phyloP scores from a whole-genome alignment of 2,888 invertebrate genomes.

The Antheraea yamamai region DNA sequence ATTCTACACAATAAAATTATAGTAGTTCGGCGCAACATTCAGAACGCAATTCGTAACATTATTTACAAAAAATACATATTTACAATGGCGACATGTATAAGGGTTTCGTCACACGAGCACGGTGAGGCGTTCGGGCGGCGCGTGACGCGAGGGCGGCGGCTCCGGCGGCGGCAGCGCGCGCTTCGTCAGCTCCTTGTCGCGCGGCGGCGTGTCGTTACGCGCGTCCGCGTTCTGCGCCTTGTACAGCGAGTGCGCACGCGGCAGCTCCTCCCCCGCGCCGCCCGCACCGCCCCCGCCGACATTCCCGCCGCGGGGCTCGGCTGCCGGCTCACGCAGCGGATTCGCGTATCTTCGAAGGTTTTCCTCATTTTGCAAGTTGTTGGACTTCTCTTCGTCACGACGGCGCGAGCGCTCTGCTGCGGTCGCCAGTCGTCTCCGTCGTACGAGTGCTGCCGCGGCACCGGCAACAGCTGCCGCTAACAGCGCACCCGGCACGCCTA shows the following conservation, averaged over 20 bases:
- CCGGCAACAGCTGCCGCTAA: constrained; percentile 40
- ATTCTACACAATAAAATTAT: constrained; percentile 36
- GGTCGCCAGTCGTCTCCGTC: constrained; percentile 53
- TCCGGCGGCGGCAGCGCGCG: constrained; percentile 81
- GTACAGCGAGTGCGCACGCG: constrained; percentile 86
- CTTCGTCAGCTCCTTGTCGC: constrained; percentile 90
- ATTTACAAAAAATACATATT: constrained; percentile 75
- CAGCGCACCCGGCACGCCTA: constrained; percentile 39
- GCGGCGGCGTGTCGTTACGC: constrained; percentile 90
- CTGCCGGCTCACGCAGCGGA: constrained; percentile 85
- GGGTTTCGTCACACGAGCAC: constrained; percentile 61
- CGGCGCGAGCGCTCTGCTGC: constrained; percentile 84
- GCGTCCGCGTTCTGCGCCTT: constrained; percentile 93
- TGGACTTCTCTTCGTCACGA: constrained; percentile 93
- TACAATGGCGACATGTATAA: constrained; percentile 45
- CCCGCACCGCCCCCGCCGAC: constrained; percentile 61
- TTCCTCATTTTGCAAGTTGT: constrained; percentile 95
- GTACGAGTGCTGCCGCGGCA: constrained; percentile 62
- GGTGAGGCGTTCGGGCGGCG: constrained; percentile 68
- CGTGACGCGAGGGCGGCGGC: constrained; percentile 50
- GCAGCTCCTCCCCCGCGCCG: constrained; percentile 75
- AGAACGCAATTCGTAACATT: constrained; percentile 61
- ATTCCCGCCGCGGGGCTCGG: constrained; percentile 55
- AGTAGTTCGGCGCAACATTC: constrained; percentile 41
- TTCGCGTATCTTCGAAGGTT: constrained; percentile 92